Evolutionary conservation across 2,113 vertebrate species (phyloP).

Genomic region (Myrmecophaga tridactyla): DNA sequence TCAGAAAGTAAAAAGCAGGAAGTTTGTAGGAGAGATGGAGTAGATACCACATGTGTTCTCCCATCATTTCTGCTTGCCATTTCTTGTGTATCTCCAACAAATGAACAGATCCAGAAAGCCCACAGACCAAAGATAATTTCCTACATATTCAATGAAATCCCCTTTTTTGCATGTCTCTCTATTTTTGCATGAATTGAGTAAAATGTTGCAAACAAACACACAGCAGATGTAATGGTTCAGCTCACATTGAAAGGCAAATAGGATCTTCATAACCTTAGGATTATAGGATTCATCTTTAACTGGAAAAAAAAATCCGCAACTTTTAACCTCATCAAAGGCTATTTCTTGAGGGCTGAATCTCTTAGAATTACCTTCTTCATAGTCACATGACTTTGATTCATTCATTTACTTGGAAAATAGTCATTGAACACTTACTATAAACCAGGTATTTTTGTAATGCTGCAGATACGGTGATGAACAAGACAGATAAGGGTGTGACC

Average conservation of each 20-base stretch:
- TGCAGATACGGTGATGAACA: not conserved
- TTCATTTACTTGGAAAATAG: not conserved
- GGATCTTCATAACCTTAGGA: not conserved
- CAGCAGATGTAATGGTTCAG: not conserved
- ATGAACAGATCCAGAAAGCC: not conserved
- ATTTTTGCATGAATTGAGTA: no score
- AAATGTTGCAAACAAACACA: not conserved
- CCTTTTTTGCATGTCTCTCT: not conserved
- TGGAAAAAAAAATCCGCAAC: not conserved
- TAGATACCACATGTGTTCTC: no score
- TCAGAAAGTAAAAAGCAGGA: not conserved
- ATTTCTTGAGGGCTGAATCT: not conserved
- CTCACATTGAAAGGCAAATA: conserved; percentile 4
- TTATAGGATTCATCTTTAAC: conserved; percentile 34
- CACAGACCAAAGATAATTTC: not conserved
- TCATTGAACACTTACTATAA: not conserved
- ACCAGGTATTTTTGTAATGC: not conserved
- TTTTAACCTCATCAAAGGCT: not conserved
- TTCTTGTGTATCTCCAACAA: not conserved
- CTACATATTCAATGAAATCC: not conserved
- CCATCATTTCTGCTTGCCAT: not conserved
- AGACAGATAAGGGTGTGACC: not conserved
- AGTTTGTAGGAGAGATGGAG: not conserved
- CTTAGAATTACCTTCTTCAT: not conserved
- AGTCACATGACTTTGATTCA: not conserved